A percentile compares a stretch with the other conserved stretches of the same genome.
Conservation (phyloP, 2,113 vertebrate species). For the Pelecanoides urinatrix region DNA sequence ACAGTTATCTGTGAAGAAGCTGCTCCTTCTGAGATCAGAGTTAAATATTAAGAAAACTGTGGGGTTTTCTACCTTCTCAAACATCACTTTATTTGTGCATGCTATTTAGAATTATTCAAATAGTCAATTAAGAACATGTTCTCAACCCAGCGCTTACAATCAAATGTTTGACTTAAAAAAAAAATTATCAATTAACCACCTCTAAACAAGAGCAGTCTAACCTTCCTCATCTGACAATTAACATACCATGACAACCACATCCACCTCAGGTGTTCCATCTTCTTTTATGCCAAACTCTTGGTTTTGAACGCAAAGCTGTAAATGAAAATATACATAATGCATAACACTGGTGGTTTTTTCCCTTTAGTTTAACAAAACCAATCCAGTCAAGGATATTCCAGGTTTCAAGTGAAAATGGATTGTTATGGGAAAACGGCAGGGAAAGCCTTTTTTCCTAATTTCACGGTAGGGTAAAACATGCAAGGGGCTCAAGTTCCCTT, state of each 20-base stretch:
- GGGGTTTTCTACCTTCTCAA: neutral
- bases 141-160: neutral
- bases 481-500: neutral
- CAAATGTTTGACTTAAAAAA: neutral
- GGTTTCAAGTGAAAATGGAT: neutral
- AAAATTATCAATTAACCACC: neutral
- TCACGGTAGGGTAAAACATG: neutral
- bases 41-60: neutral
- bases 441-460: neutral
- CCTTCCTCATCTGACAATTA: neutral
- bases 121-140: neutral
- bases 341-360: neutral
- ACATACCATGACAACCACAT: constrained; percentile 68
- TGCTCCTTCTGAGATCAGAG: neutral
- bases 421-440: neutral
- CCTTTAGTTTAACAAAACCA: neutral
- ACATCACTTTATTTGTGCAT: neutral
- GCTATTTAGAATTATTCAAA: neutral
- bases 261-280: constrained; percentile 66
- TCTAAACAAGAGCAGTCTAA: neutral
- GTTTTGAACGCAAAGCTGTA: constrained; percentile 70
- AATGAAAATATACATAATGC: neutral
- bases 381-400: neutral
- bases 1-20: neutral
- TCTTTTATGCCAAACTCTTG: constrained; percentile 59